phyloP scores from a whole-genome alignment of 2,113 vertebrate species.

The Lathamus discolor region DNA sequence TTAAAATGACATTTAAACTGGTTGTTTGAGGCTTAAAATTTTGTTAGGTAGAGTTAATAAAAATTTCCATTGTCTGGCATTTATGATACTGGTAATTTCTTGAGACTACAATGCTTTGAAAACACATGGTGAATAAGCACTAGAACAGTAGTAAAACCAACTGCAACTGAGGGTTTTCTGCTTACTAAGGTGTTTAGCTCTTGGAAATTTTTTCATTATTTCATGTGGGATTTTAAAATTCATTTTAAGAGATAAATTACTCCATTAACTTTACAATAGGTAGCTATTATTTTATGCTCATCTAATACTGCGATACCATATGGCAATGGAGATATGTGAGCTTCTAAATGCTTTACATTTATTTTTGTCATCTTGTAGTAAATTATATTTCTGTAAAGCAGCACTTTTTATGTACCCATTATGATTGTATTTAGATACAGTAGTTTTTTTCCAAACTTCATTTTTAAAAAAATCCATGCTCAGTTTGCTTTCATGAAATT shows the following conservation, averaged over 20 bases:
- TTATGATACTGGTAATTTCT: background rate
- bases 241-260: constrained; percentile 53
- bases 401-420: background rate
- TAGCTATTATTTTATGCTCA: constrained; percentile 58
- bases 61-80: background rate
- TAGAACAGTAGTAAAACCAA: background rate
- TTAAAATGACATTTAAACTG: background rate
- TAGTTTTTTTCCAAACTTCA: background rate
- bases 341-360: constrained; percentile 19
- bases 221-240: constrained; percentile 46
- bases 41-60: background rate
- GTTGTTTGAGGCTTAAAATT: background rate
- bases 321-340: constrained; percentile 1
- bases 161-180: background rate
- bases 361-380: constrained; percentile 10
- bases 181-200: constrained; percentile 22
- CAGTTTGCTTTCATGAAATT: background rate
- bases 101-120: background rate
- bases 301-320: constrained; percentile 56
- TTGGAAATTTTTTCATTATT: constrained; percentile 26
- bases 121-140: background rate
- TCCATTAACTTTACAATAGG: constrained; percentile 54
- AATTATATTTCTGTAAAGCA: constrained; percentile 17
- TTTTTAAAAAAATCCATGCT: background rate
- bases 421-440: background rate